Percentiles rank a stretch among this genome's conserved stretches.
phyloP scores from a whole-genome alignment of 2,797 vertebrate genomes.

The Euphonia xanthogaster region DNA sequence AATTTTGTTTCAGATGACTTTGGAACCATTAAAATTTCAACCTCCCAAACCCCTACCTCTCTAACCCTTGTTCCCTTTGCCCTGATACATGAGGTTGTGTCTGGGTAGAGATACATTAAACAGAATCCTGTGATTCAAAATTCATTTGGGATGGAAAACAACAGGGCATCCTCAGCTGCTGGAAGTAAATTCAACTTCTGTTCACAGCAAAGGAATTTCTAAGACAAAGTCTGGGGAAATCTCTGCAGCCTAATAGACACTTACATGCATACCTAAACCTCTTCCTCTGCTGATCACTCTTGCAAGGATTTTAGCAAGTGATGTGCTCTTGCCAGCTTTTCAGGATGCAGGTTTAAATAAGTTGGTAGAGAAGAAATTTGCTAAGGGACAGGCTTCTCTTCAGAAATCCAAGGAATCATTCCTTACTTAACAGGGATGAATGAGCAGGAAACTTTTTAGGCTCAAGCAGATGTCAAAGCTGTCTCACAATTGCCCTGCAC shows the following conservation, averaged over 20 bases:
- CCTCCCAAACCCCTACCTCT: rapidly evolving
- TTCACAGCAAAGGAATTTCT: not conserved
- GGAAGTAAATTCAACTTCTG: not conserved
- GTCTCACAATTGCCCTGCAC: not conserved
- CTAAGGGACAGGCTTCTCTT: not conserved
- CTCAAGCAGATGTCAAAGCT: not conserved
- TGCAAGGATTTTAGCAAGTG: not conserved
- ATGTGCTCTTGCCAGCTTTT: not conserved
- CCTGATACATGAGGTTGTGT: rapidly evolving
- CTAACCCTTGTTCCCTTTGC: rapidly evolving
- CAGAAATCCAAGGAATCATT: not conserved
- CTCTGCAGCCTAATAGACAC: not conserved
- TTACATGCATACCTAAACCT: not conserved
- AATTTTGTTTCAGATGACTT: not conserved
- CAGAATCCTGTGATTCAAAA: not conserved
- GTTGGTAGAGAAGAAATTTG: not conserved
- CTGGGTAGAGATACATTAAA: not conserved
- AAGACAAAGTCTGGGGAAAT: not conserved
- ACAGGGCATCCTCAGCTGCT: not conserved
- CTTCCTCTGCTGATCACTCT: not conserved
- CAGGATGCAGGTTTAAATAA: not conserved
- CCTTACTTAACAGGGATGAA: not conserved
- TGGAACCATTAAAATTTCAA: not conserved
- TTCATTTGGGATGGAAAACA: not conserved
- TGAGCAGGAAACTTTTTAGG: not conserved